Evolutionary conservation across 2,797 vertebrate genomes (phyloP), one percentile per base, ranked within the genome.

Genomic region (Anisognathus igniventris): DNA sequence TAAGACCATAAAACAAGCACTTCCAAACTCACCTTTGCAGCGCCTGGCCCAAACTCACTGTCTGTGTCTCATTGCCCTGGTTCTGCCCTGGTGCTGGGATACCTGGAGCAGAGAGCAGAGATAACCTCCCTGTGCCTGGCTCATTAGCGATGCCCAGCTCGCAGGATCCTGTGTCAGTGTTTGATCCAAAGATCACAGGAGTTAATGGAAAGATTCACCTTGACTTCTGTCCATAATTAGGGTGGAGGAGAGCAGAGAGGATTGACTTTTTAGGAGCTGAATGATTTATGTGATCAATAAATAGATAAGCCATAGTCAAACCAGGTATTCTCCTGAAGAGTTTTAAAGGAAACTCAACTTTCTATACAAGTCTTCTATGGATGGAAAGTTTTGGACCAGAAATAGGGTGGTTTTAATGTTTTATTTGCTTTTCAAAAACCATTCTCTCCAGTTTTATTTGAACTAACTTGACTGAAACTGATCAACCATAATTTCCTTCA

Each of bases 171-270:
- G 47, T 94, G 87, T 71, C 87, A 68, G 72, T 11, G 72, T 28
- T 86, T 85, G 54, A 80, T 65, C 81, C 65, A 80, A 65, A 77
- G 88, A 89, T 54, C 78, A 51, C 45, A 61, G 73, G 84, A 95
- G 65, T 95, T 88, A 96, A 94, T 92, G 92, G 86, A 83, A 93
- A 91, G 87, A 86, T 65, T 94, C 93, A 91, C 82, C 81, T 72
- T 91, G 66, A 88, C 73, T 89, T 75, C 57, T 2, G 4, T 14
- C 64, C 40, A 45, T 86, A 83, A 90, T 84, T 37, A 94, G 56
- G 20, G 51, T 86, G 54, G 70, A 65, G 50, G 39, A 85, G 65
- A 83, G 68, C 78, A 91, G 50, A 40, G 78, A 66, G 33, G 33
- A 88, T 30, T 87, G 86, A 76, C 67, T 40, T 72, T 89, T 93